phyloP scores from a whole-genome alignment of 2,888 invertebrate species.

The Schizotus pectinicornis region DNA sequence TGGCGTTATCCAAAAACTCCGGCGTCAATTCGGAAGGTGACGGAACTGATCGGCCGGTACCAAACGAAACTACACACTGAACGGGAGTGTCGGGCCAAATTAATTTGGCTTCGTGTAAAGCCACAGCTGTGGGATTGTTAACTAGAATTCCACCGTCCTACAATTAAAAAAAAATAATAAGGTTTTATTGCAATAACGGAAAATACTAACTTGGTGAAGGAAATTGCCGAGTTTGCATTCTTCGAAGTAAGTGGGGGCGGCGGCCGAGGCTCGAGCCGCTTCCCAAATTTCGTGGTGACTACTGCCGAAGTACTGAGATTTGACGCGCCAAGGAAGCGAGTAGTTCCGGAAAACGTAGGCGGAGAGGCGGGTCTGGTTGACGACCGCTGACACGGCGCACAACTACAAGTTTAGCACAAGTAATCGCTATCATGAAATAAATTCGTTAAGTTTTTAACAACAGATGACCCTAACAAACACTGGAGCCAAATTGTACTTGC shows the following conservation, averaged over 20 bases:
- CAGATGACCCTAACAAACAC: too few relatives aligned
- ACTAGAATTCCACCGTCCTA: slow-evolving; percentile 84
- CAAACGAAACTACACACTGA: slow-evolving; percentile 83
- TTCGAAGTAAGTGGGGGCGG: slow-evolving; percentile 91
- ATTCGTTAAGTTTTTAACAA: too few relatives aligned
- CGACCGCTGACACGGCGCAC: slow-evolving; percentile 79
- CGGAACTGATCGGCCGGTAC: slow-evolving; percentile 71
- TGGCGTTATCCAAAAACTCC: slow-evolving; percentile 68
- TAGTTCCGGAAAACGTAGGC: slow-evolving; percentile 89
- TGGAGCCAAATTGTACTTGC: too few relatives aligned
- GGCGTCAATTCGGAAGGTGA: slow-evolving; percentile 48
- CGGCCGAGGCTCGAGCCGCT: slow-evolving; percentile 86
- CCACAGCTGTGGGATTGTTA: slow-evolving; percentile 89
- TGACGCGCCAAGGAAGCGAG: slow-evolving; percentile 71
- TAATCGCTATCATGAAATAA: too few relatives aligned
- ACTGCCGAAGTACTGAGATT: slow-evolving; percentile 75
- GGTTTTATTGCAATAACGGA: not conserved
- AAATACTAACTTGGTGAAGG: slow-evolving; percentile 66
- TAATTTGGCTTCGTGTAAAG: slow-evolving; percentile 83
- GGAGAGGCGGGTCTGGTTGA: slow-evolving; percentile 73
- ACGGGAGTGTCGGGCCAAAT: slow-evolving; percentile 79
- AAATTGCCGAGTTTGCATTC: slow-evolving; percentile 75
- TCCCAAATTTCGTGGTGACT: slow-evolving; percentile 78
- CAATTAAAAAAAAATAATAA: slow-evolving; percentile 32
- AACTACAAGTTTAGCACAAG: slow-evolving; percentile 66